Evolutionary conservation across 2,888 invertebrate species (phyloP).

Genomic region (Epinotia nisella): DNA sequence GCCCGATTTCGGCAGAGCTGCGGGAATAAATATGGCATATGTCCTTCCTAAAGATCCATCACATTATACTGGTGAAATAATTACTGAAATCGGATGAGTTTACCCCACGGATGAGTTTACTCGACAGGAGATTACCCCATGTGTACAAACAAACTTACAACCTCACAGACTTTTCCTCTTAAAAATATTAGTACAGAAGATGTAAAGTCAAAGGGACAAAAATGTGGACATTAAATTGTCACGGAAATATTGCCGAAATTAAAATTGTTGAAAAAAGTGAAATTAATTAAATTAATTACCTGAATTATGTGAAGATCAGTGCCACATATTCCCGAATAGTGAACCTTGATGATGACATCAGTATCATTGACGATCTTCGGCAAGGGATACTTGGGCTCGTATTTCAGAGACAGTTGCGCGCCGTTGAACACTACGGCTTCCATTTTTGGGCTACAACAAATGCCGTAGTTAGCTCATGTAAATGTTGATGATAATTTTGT

Average conservation of each 20-base stretch:
- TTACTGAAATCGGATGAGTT: too few species aligned
- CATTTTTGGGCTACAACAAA: slow-evolving; percentile 67
- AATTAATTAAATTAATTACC: slow-evolving; percentile 68
- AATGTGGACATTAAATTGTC: background rate
- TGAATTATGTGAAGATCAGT: slow-evolving; percentile 89
- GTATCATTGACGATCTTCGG: slow-evolving; percentile 79
- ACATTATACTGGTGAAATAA: too few species aligned
- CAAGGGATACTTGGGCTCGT: slow-evolving; percentile 72
- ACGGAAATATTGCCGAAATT: background rate
- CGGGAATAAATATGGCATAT: too few species aligned
- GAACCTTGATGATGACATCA: slow-evolving; percentile 87
- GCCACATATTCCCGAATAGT: slow-evolving; percentile 89
- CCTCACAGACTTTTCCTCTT: too few species aligned
- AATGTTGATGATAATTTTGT: background rate
- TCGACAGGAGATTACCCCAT: too few species aligned
- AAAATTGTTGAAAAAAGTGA: background rate
- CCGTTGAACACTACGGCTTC: slow-evolving; percentile 85
- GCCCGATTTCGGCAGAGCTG: too few species aligned
- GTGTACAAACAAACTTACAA: too few species aligned
- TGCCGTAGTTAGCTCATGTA: background rate
- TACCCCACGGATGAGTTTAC: too few species aligned
- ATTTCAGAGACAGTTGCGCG: slow-evolving; percentile 69
- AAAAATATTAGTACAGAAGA: too few species aligned
- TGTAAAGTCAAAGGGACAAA: too few species aligned
- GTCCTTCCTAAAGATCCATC: too few species aligned